Evolutionary conservation across 2,113 vertebrate species (phyloP), one percentile per base, ranked within the genome.

Genomic region (Pithys albifrons): DNA sequence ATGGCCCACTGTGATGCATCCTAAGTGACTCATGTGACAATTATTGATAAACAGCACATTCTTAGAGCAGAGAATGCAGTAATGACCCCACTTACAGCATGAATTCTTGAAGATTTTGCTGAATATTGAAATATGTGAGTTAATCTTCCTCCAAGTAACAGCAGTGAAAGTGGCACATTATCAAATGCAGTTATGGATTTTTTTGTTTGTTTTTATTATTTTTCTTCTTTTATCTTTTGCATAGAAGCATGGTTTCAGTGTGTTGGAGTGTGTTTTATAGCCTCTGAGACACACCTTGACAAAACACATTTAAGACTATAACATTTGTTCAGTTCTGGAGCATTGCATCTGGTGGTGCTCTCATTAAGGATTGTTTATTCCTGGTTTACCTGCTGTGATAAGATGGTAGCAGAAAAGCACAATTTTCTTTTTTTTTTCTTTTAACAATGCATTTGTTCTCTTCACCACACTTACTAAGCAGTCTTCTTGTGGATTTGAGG

Each of bases 1-100:
- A 55, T 0, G 1, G 7, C 46, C 7, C 1, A 3, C 8, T 29
- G 5, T 15, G 23, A 19, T 29, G 19, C 9, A 9, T 23, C 27
- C 41, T 72, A 35, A 64, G 35, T 18, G 19, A 7, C 2, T 72
- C 27, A 51, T 10, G 18, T 24, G 61, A 14, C 12, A 58, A 13
- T 18, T 49, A 10, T 7, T 87, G 31, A 39, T 46, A 31, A 79
- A 55, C 6, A 78, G 5, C 12, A 12, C 10, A 0, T 12, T 67
- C 1, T 39, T 55, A 82, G 7, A 72, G 23, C 12, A 79, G 33
- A 23, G 9, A 54, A 35, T 46, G 23, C 13, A 33, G 4, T 29
- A 33, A 41, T 4, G 3, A n/a, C 12, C 6, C 24, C n/a, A 27
- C 4, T 25, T 33, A 49, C 1, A 45, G 37, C 10, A 67, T 19